Evolutionary conservation across 2,797 vertebrate genomes (phyloP).

Genomic region (Glyptemys insculpta): DNA sequence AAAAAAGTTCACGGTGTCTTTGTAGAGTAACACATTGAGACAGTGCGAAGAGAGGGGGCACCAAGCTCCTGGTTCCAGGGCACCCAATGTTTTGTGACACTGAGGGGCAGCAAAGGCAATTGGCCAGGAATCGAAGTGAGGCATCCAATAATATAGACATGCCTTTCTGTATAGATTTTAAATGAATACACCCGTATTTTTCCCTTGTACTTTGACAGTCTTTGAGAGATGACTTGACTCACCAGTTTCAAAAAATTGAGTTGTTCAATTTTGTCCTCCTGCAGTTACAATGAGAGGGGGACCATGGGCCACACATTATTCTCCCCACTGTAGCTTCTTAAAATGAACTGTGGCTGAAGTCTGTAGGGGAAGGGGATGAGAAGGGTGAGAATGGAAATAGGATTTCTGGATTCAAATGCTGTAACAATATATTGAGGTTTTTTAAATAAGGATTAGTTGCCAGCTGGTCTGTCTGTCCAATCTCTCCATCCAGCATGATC

Average conservation of each 20-base stretch:
- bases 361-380: not conserved
- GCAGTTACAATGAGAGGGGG: not conserved
- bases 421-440: not conserved
- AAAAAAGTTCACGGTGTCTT: not conserved
- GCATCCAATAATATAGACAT: no score
- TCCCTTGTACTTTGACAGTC: not conserved
- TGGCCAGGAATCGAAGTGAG: not conserved
- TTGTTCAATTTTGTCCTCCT: not conserved
- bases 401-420: fast-evolving
- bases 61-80: not conserved
- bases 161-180: not conserved
- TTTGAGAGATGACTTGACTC: not conserved
- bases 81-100: not conserved
- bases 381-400: not conserved
- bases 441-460: not conserved
- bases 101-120: not conserved
- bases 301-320: not conserved
- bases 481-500: not conserved
- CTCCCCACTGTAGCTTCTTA: not conserved
- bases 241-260: not conserved
- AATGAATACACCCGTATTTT: not conserved
- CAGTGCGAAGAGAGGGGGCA: not conserved
- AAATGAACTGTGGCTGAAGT: not conserved
- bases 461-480: not conserved
- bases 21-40: not conserved